Base-by-base conservation (phyloP, 2,797 vertebrate genomes). In the Coregonus sp. region DNA sequence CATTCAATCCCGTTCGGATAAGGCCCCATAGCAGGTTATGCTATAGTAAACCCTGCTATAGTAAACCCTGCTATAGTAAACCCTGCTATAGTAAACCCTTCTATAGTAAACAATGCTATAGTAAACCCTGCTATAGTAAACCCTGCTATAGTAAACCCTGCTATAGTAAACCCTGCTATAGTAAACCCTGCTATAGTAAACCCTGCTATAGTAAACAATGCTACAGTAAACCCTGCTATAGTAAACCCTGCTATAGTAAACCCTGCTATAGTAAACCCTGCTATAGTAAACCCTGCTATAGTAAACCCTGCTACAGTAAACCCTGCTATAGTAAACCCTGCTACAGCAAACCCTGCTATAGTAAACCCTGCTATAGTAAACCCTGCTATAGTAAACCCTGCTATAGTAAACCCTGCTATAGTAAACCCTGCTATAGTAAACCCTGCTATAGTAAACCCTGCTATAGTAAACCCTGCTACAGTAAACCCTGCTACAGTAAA, bases 11-110 rank as follows among this genome's bases (percentile, higher is more conserved):
- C 11, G 25, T 20, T 16, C 4, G 61, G n/a, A 65, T 12, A 25
- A 65, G 2, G n/a, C 14, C 35, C 56, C 37, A 6, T 35, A 74
- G 56, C 61, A 54, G 72, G 56, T 74, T 74, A 67, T 67, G 40
- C 37, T 31, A 12, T 67, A 33, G 65, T 0, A 15, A 35, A 35
- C 0, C 0, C 0, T 35, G 35, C 35, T 35, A 35, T 35, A 35
- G 35, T 35, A 35, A 47, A 47, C 40, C 9, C 40, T 12, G 40
- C 40, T 12, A 6, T 31, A 15, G 7, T 16, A 5, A 12, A 31
- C 70, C 12, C 12, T 33, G 31, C 31, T 33, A 33, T 33, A 33
- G 31, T 33, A 33, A 35, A 35, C 35, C 35, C 4, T 35, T 0
- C 35, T 35, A 35, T 35, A 5, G 35, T 35, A 35, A 47, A 47